Base-by-base conservation (phyloP, 2,113 vertebrate species). In the Sprattus sprattus region DNA sequence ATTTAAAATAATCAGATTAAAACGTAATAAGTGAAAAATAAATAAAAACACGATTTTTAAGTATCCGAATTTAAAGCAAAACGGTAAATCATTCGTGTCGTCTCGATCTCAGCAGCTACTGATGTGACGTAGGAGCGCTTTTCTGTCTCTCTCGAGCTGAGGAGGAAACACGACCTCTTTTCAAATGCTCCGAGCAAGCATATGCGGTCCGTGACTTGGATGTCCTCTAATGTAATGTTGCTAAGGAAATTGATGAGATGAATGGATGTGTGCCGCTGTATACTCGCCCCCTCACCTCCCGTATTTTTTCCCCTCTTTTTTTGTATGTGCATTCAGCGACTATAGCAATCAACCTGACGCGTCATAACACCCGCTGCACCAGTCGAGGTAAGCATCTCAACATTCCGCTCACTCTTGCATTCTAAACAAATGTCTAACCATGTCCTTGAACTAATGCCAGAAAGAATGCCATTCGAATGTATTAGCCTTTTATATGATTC, bases 301-400 rank as follows among this genome's bases (percentile, higher is more conserved):
- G 49, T 15, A 20, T 6, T 39, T 18, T 46, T 39, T 3, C n/a
- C 9, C 86, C 82, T 47, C 3, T n/a, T 87, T 88, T 87, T 85
- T 50, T 85, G 81, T 86, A 25, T 50, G 87, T 89, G 92, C 92
- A 92, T 91, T 90, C 92, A 89, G 92, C 91, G 90, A 89, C 85
- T 90, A 87, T 85, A 85, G 92, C 90, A 89, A 93, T 92, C 90
- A 92, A 91, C 93, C 93, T 93, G 93, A 93, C 92, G 91, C 92
- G 91, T 86, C 91, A 86, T 85, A 86, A 88, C 82, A 89, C 88
- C 91, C 92, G 93, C 94, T 95, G 94, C 95, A 94, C 82, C 94
- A 95, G 93, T 92, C 90, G 85, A 91, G 94, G 95, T 95, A 94
- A 95, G 94, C 84, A 88, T 91, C 92, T 89, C 2, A 86, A 28